Evolutionary conservation across 1,140 invertebrate genomes (phyloP).

Genomic region (Tachypleus tridentatus): DNA sequence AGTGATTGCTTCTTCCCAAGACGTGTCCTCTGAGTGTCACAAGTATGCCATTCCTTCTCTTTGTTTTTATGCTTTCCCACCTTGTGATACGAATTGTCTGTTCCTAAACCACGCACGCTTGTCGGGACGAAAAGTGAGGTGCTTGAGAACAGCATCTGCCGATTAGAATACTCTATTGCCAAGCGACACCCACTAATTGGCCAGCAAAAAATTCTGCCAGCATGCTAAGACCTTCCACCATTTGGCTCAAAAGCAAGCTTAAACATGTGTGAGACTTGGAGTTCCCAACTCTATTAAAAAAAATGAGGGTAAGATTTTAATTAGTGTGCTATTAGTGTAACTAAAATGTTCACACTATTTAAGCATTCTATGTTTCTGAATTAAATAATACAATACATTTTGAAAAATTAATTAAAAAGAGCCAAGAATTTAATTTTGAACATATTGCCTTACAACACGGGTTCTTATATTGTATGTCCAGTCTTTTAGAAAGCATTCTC

Average conservation of each 20-base stretch:
- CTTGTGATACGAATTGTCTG: constrained; percentile 49
- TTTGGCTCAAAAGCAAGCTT: constrained; percentile 38
- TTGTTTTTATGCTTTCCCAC: constrained; percentile 81
- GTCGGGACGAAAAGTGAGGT: constrained; percentile 76
- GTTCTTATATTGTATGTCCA: too few relatives aligned
- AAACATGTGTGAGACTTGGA: constrained; percentile 66
- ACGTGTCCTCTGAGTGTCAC: constrained; percentile 22
- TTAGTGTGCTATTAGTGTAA: not conserved
- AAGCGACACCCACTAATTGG: constrained; percentile 79
- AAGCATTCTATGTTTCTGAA: too few relatives aligned
- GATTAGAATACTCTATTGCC: constrained; percentile 84
- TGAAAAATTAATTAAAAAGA: too few relatives aligned
- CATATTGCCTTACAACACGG: too few relatives aligned
- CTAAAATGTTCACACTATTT: not conserved
- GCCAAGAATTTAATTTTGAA: too few relatives aligned
- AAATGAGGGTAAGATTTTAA: constrained; percentile 38
- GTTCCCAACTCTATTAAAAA: constrained; percentile 31
- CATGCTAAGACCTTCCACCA: constrained; percentile 68
- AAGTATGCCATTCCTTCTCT: constrained; percentile 50
- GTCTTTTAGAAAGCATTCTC: too few relatives aligned
- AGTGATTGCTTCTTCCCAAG: constrained; percentile 61
- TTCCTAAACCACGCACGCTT: constrained; percentile 44
- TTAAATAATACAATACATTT: too few relatives aligned
- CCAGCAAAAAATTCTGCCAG: constrained; percentile 55
- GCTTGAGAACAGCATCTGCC: constrained; percentile 78